Base-by-base conservation (phyloP, 35 echinoderm and acorn worm species). In the Eucidaris tribuloides region DNA sequence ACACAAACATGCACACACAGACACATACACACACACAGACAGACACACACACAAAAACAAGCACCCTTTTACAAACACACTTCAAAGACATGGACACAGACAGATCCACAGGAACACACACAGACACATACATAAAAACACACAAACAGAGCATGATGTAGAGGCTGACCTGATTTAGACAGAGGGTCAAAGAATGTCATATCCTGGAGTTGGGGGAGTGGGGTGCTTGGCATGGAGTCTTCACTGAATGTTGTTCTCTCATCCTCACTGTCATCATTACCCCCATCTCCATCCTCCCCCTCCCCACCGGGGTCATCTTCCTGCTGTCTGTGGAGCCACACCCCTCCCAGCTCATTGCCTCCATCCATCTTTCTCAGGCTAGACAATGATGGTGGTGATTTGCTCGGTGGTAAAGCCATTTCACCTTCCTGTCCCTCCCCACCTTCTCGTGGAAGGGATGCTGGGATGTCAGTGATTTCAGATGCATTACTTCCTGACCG, bases 301-400 rank as follows among this genome's bases (percentile, higher is more conserved):
- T 63, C 58, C 28, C 64, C 77, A n/a, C 76, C 46, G 25, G 40
- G 17, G 37, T 87, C 84, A 35, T 92, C 94, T 79, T 98, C 90
- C 13, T 74, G 62, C 78, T 98, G 95, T 45, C 95, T 71, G 59
- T 98, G 90, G 3, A 98, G 86, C 95, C 95, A 98, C 11, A 98
- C 87, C 22, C 95, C 95, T 32, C 95, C 95, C 13, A 98, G 83
- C 14, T 41, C 50, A 44, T 9, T 22, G 35, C 68, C 68, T 74
- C n/a, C n/a, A n/a, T n/a, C n/a, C n/a, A n/a, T n/a, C n/a, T n/a
- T n/a, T n/a, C n/a, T n/a, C n/a, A n/a, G n/a, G n/a, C n/a, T n/a
- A n/a, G n/a, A n/a, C n/a, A n/a, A n/a, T n/a, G n/a, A n/a, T n/a
- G n/a, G n/a, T n/a, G n/a, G n/a, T n/a, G n/a, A n/a, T n/a, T n/a